Conservation (phyloP, 2,113 vertebrate genomes). For the human (Homo sapiens) region GRCh38 chr2:207339001-207339500, state of each 20-base stretch:
- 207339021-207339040: background rate
- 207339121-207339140: background rate
- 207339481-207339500: background rate
- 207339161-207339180: background rate
- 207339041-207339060: background rate
- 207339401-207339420: slow-evolving; percentile 48
- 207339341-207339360: slow-evolving; percentile 50
- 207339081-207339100: background rate
- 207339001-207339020: background rate
- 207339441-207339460: slow-evolving; percentile 1
- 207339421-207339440: slow-evolving; percentile 36
- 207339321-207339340: slow-evolving; percentile 39
- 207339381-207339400: slow-evolving; percentile 40
- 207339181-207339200: background rate
- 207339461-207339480: slow-evolving; percentile 44
- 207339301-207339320: slow-evolving; percentile 30
- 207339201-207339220: background rate
- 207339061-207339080: background rate
- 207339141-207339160: background rate
- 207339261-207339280: background rate
- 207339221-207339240: background rate
- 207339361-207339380: background rate
- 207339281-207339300: slow-evolving; percentile 18
- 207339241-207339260: background rate
- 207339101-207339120: background rate